phyloP scores from a whole-genome alignment of 2,888 invertebrate species.

The Oligia latruncula region DNA sequence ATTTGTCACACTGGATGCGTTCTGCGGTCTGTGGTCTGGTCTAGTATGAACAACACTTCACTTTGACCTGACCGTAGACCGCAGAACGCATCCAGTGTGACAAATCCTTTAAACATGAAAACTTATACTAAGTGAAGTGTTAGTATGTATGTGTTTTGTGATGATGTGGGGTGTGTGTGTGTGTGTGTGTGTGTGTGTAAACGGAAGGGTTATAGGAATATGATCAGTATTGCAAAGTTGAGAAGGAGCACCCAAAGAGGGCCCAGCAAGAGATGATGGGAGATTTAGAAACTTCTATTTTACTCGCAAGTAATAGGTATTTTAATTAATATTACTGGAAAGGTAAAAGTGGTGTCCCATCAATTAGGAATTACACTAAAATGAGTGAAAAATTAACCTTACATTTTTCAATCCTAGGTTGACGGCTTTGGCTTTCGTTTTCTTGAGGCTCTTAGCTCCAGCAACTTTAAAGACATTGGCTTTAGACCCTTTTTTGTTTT shows the following conservation, averaged over 20 bases:
- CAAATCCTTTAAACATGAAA: too few species aligned
- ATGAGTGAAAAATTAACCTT: conserved; percentile 61
- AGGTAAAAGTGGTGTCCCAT: neutral
- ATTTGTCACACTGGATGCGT: too few species aligned
- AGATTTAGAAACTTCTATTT: neutral
- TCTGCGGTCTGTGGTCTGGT: too few species aligned
- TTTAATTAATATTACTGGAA: neutral
- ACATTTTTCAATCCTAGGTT: conserved; percentile 87
- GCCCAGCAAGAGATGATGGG: neutral
- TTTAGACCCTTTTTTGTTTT: conserved; percentile 83
- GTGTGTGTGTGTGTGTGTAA: too few species aligned
- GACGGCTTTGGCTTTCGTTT: conserved; percentile 85
- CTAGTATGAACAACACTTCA: too few species aligned
- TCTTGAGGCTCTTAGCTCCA: conserved; percentile 87
- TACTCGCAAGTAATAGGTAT: neutral
- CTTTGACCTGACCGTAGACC: too few species aligned
- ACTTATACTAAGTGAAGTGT: too few species aligned
- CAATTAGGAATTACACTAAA: neutral
- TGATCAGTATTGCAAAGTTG: neutral
- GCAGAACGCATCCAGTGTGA: too few species aligned
- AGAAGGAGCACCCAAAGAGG: neutral
- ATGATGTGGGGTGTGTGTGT: too few species aligned
- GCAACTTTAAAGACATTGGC: conserved; percentile 87
- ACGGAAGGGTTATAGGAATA: too few species aligned
- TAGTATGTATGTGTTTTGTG: too few species aligned